A percentile compares a stretch with the other conserved stretches of the same genome.
phyloP scores from a whole-genome alignment of 2,888 invertebrate genomes.

The Phengaris alcon region DNA sequence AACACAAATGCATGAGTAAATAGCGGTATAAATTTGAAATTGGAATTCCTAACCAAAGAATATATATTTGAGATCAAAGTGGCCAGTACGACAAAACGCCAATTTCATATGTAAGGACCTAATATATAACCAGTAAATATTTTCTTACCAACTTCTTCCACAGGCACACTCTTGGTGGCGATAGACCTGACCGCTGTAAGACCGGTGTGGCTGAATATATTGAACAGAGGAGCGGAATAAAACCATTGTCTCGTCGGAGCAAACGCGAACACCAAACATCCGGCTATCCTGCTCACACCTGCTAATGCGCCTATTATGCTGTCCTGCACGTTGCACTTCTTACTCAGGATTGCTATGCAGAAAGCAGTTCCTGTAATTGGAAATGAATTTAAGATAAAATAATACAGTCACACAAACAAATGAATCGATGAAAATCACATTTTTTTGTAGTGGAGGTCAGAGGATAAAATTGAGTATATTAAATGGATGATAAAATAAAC shows the following conservation, averaged over 20 bases:
- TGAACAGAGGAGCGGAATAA: slow-evolving; percentile 72
- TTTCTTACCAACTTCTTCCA: slow-evolving; percentile 75
- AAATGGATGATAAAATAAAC: too few relatives aligned
- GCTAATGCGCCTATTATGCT: slow-evolving; percentile 70
- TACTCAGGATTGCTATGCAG: slow-evolving; percentile 70
- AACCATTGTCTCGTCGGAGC: slow-evolving; percentile 69
- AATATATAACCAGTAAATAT: not conserved
- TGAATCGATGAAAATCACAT: too few relatives aligned
- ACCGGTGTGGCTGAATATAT: slow-evolving; percentile 76
- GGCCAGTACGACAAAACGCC: too few relatives aligned
- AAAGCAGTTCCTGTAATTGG: slow-evolving; percentile 63
- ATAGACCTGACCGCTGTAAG: slow-evolving; percentile 79
- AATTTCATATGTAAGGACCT: not conserved
- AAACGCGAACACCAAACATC: slow-evolving; percentile 74
- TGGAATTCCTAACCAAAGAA: too few relatives aligned
- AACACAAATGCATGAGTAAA: too few relatives aligned
- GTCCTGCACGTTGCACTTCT: slow-evolving; percentile 67
- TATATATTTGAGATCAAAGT: too few relatives aligned
- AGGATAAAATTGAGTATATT: too few relatives aligned
- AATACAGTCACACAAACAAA: not conserved
- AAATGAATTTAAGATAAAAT: slow-evolving; percentile 22
- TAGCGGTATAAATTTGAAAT: too few relatives aligned
- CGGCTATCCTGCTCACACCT: slow-evolving; percentile 75
- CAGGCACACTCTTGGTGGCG: slow-evolving; percentile 76
- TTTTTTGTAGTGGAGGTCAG: too few relatives aligned